Conservation (phyloP, 2,797 vertebrate species). For the Rhinophrynus dorsalis region DNA sequence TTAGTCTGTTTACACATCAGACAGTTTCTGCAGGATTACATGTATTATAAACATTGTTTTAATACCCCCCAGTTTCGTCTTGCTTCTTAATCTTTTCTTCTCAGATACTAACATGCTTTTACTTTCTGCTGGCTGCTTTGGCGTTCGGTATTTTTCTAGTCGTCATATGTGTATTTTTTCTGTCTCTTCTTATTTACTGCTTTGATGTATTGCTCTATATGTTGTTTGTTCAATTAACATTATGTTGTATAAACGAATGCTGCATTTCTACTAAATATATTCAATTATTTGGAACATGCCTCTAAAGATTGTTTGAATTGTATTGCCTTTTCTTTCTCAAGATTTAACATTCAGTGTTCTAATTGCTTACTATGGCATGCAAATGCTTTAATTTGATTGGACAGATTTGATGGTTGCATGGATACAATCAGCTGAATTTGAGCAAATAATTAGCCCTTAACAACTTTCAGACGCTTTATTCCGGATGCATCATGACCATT, state of each 20-base stretch:
- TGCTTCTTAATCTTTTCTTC: neutral
- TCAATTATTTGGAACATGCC: too few relatives aligned
- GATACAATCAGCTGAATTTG: neutral
- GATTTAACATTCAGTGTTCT: too few relatives aligned
- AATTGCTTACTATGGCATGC: constrained; percentile 15
- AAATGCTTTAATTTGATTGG: too few relatives aligned
- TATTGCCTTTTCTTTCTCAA: too few relatives aligned
- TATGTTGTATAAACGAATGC: neutral
- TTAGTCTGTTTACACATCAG: neutral
- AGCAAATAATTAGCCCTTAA: constrained; percentile 13
- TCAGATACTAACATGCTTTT: constrained; percentile 13
- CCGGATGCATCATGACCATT: neutral
- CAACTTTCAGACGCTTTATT: neutral
- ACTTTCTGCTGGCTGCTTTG: constrained; percentile 15
- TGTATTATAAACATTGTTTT: neutral
- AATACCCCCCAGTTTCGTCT: neutral
- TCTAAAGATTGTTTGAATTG: too few relatives aligned
- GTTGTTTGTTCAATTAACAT: constrained; percentile 15
- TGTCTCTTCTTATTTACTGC: constrained; percentile 8
- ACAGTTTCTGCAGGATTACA: neutral
- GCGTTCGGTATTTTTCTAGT: neutral
- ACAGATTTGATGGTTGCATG: constrained; percentile 11
- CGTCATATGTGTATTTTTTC: neutral
- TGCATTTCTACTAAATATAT: neutral
- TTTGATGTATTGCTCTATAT: constrained; percentile 15